These are phyloP conservation scores for Nothoprocta pentlandii DNA, from an alignment of 2,113 vertebrate species.

Conservation along the genomic window DNA sequence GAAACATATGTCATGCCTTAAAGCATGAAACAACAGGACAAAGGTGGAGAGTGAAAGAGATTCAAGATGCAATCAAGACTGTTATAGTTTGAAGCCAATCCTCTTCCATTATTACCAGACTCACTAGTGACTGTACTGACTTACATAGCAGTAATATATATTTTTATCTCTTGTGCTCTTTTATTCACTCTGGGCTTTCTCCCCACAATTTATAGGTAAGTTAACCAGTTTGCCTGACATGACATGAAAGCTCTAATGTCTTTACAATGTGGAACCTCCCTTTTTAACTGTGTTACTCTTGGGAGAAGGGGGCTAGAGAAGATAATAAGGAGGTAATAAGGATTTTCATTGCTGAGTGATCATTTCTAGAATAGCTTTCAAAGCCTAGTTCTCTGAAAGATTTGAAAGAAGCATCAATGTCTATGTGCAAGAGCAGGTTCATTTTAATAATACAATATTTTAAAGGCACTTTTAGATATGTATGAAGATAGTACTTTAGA, in stretches of 20 bases:
- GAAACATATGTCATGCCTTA: neutral
- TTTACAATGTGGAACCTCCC: neutral
- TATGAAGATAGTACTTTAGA: neutral
- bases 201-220: neutral
- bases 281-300: neutral
- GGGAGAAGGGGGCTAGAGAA: neutral
- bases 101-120: neutral
- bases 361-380: neutral
- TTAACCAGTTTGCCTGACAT: neutral
- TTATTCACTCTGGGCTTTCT: neutral
- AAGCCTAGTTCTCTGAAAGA: neutral
- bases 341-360: constrained; percentile 21
- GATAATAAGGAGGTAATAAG: neutral
- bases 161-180: neutral
- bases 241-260: neutral
- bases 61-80: neutral
- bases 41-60: neutral
- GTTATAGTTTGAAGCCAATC: neutral
- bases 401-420: neutral
- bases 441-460: neutral
- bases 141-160: neutral
- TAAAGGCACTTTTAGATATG: neutral
- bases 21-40: neutral
- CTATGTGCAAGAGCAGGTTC: neutral
- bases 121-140: neutral